Base-by-base conservation (phyloP, 2,797 vertebrate species). In the Pygocentrus nattereri region DNA sequence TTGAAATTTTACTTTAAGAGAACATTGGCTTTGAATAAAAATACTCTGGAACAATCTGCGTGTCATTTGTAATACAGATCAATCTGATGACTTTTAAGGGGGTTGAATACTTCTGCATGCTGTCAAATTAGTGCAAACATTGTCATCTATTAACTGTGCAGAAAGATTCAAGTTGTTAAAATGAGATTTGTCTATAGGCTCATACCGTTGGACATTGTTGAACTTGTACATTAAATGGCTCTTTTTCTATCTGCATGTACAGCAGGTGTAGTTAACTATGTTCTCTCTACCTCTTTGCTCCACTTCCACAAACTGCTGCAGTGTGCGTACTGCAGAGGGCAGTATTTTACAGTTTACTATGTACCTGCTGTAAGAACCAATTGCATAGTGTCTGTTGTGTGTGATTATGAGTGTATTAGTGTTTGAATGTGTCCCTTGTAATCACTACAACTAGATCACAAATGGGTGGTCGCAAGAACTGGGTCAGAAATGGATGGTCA, bases 401-500 rank as follows among this genome's bases (percentile, higher is more conserved):
- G 23, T 27, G 68, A 31, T 8, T 65, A 23, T 44, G 30, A 44
- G 8, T 56, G 25, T 62, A 23, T 79, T 18, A 23, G 30, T 3
- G 12, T n/a, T 0, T 23, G 41, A 52, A 5, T 1, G 30, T 31
- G 62, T 67, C 12, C 1, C 41, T 44, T 44, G 41, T 44, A 44
- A 72, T 56, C 25, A 64, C 54, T 71, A 27, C 61, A 79, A 59
- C 59, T 77, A 70, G 73, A 76, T 80, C 76, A 78, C 64, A 73
- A 79, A 77, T 71, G 69, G 23, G 69, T 62, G 44, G 58, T 56
- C 25, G 70, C 61, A 67, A n/a, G 61, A 76, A 59, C 58, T 79
- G 56, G 73, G 80, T 80, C 76, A 79, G 54, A 73, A 79, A 77
- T 78, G 69, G 15, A 49, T 61, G 65, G 50, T 78, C 49, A 72